Conservation (phyloP, 2,113 vertebrate species). For the Actinemys pallida region DNA sequence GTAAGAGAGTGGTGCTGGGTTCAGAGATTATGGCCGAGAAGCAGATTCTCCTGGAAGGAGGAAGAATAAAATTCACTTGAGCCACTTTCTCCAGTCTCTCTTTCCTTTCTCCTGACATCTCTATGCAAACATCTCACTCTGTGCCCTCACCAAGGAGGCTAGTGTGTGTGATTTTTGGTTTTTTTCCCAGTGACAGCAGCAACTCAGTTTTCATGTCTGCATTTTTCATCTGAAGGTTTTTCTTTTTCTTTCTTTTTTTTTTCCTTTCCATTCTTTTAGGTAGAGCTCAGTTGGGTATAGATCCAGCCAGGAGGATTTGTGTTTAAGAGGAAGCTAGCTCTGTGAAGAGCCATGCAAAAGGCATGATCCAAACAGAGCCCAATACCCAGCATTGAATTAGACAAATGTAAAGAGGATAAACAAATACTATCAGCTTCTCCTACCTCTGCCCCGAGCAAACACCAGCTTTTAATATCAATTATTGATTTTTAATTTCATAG, state of each 20-base stretch:
- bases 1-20: not conserved
- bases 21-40: slow-evolving; percentile 10
- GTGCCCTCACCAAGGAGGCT: slow-evolving; percentile 4
- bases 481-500: slow-evolving; percentile 24
- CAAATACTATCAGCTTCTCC: slow-evolving; percentile 16
- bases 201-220: slow-evolving; percentile 10
- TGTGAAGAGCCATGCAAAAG: not conserved
- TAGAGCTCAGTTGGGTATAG: not conserved
- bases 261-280: not conserved
- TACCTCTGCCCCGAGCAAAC: not conserved
- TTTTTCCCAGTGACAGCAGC: rapidly evolving
- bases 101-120: not conserved
- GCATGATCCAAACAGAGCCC: not conserved
- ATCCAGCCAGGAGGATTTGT: slow-evolving; percentile 9
- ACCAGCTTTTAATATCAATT: slow-evolving; percentile 37
- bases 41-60: slow-evolving; percentile 2
- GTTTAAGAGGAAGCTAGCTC: not conserved
- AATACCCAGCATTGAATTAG: not conserved
- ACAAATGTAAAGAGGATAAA: slow-evolving; percentile 16
- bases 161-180: not conserved
- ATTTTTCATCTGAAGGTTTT: not conserved
- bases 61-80: slow-evolving; percentile 1
- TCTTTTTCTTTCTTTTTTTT: not conserved
- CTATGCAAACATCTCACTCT: not conserved
- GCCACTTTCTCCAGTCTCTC: slow-evolving; percentile 10